phyloP scores from a whole-genome alignment of 2,888 invertebrate genomes.

The Amblyjoppa fuscipennis region DNA sequence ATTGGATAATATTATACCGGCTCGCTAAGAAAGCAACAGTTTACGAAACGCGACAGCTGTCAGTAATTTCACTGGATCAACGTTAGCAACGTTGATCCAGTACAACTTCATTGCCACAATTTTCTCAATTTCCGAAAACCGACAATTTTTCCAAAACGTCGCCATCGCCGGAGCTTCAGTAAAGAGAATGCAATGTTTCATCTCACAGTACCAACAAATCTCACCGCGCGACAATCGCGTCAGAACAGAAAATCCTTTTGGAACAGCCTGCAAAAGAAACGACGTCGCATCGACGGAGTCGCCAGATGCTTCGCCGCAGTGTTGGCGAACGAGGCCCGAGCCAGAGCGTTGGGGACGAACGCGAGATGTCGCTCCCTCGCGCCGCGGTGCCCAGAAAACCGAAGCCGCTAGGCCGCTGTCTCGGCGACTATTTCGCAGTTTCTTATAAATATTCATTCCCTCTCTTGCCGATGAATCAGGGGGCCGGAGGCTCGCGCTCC shows the following conservation, averaged over 20 bases:
- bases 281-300: slow-evolving; percentile 7
- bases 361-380: slow-evolving; percentile 20
- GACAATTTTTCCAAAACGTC: too few relatives aligned
- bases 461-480: slow-evolving; percentile 81
- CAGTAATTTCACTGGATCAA: too few relatives aligned
- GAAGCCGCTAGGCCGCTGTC: slow-evolving; percentile 44
- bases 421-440: slow-evolving; percentile 82
- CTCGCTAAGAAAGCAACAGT: too few relatives aligned
- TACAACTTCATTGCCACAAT: too few relatives aligned
- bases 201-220: too few relatives aligned
- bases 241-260: neutral
- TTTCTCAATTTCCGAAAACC: too few relatives aligned
- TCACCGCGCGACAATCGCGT: too few relatives aligned
- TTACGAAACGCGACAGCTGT: too few relatives aligned
- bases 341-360: neutral
- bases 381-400: slow-evolving; percentile 16
- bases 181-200: too few relatives aligned
- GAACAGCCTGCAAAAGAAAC: neutral
- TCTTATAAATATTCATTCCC: slow-evolving; percentile 85
- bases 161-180: too few relatives aligned
- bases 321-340: slow-evolving; percentile 49
- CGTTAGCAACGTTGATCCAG: too few relatives aligned
- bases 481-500: slow-evolving; percentile 79
- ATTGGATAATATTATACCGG: too few relatives aligned
- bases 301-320: slow-evolving; percentile 27